These are phyloP conservation scores for Pterostichus madidus DNA, from an alignment of 2,888 invertebrate species.

Conservation along the genomic window DNA sequence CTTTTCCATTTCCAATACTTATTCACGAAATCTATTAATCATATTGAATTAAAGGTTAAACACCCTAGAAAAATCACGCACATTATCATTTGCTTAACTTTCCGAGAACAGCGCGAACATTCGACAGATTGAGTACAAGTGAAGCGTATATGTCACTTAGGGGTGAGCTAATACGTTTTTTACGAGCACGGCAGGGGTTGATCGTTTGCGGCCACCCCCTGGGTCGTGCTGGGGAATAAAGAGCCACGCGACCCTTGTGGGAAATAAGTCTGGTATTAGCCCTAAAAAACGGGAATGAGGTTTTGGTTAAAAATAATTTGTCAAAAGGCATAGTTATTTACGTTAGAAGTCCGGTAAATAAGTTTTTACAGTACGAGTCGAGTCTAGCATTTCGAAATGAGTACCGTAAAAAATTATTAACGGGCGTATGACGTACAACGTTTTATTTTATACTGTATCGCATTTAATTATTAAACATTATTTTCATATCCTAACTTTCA, in stretches of 20 bases:
- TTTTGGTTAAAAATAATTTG: not conserved
- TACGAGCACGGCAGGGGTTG: constrained; percentile 32
- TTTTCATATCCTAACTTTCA: too few species aligned
- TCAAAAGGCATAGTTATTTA: too few species aligned
- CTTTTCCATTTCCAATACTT: not conserved
- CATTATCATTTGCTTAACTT: not conserved
- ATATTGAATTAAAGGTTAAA: not conserved
- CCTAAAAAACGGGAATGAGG: not conserved
- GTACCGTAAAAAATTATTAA: too few species aligned
- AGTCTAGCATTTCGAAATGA: too few species aligned
- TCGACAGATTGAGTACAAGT: constrained; percentile 5
- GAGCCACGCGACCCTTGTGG: constrained; percentile 28
- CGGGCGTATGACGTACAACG: too few species aligned
- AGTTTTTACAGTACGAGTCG: too few species aligned
- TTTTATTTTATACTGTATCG: too few species aligned
- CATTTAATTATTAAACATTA: too few species aligned
- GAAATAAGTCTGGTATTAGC: not conserved
- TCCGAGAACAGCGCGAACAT: constrained; percentile 4
- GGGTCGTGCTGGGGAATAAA: constrained; percentile 25
- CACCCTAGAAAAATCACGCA: not conserved
- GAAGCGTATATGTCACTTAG: constrained; percentile 16
- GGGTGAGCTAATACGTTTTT: constrained; percentile 48
- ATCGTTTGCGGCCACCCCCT: constrained; percentile 9
- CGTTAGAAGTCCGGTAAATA: too few species aligned
- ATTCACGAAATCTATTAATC: not conserved